A percentile compares a stretch with the other conserved stretches of the same genome.
Conservation (phyloP, 2,888 invertebrate genomes). For the Elmis aenea region DNA sequence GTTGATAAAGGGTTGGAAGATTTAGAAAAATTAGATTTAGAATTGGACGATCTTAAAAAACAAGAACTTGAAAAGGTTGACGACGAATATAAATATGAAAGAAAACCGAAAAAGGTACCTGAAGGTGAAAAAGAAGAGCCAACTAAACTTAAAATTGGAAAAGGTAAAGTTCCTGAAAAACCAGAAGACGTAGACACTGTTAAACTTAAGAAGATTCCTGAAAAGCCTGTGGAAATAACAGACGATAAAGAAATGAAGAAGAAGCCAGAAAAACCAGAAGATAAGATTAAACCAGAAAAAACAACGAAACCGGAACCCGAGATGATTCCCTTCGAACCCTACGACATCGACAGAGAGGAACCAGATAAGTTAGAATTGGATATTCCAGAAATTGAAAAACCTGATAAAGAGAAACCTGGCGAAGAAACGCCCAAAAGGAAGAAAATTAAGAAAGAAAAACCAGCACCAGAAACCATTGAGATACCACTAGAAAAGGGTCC, state of each 20-base stretch:
- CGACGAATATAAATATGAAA: slow-evolving; percentile 41
- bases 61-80: slow-evolving; percentile 44
- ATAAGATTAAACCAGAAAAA: slow-evolving; percentile 26
- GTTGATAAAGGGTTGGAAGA: slow-evolving; percentile 39
- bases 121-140: slow-evolving; percentile 46
- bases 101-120: slow-evolving; percentile 34
- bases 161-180: slow-evolving; percentile 45
- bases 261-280: slow-evolving; percentile 26
- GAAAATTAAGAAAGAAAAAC: slow-evolving; percentile 24
- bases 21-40: slow-evolving; percentile 47
- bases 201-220: slow-evolving; percentile 35
- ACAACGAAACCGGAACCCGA: slow-evolving; percentile 37
- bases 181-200: slow-evolving; percentile 35
- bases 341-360: slow-evolving; percentile 42
- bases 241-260: slow-evolving; percentile 30
- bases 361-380: slow-evolving; percentile 39
- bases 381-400: slow-evolving; percentile 37
- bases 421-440: slow-evolving; percentile 28
- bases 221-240: slow-evolving; percentile 39
- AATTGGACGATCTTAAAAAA: slow-evolving; percentile 40
- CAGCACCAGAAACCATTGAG: slow-evolving; percentile 29
- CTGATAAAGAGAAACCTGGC: slow-evolving; percentile 28
- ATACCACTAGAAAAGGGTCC: slow-evolving; percentile 43
- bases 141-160: slow-evolving; percentile 41
- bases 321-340: slow-evolving; percentile 40